Evolutionary conservation across 2,888 invertebrate species (phyloP).

Genomic region (Cacoxenus indagator): DNA sequence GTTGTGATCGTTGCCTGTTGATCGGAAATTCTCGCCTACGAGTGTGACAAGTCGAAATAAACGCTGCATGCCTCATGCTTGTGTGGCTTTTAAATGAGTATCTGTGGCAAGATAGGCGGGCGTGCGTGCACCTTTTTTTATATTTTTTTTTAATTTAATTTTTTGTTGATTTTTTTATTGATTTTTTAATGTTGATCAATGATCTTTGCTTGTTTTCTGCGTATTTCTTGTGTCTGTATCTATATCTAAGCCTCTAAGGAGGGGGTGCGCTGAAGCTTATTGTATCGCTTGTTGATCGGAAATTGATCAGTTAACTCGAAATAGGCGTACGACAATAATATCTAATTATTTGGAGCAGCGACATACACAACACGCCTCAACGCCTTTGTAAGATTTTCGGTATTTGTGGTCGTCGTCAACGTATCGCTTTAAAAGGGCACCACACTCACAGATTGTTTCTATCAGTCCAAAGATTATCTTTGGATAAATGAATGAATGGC

Average conservation of each 20-base stretch:
- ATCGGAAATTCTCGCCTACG: constrained; percentile 65
- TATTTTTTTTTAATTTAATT: too few species aligned
- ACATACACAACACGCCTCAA: not conserved
- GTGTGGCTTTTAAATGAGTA: not conserved
- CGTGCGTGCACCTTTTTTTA: not conserved
- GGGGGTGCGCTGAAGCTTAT: constrained; percentile 13
- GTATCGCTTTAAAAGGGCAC: not conserved
- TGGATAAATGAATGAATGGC: too few species aligned
- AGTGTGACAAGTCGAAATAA: constrained; percentile 53
- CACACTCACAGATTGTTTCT: too few species aligned
- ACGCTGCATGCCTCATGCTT: too few species aligned
- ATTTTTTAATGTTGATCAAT: constrained; percentile 54
- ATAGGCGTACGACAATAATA: constrained; percentile 32
- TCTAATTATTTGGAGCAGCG: constrained; percentile 25
- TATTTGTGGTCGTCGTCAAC: not conserved
- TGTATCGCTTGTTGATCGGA: constrained; percentile 24
- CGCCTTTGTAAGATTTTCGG: not conserved
- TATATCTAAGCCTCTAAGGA: not conserved
- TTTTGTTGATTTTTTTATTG: constrained; percentile 29
- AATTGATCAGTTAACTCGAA: constrained; percentile 58
- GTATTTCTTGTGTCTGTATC: constrained; percentile 9
- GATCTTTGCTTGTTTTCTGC: constrained; percentile 23
- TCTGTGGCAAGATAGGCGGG: constrained; percentile 17
- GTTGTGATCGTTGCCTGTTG: constrained; percentile 54
- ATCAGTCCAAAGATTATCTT: too few species aligned